Percentiles rank a stretch among this genome's conserved stretches.
These are phyloP conservation scores for Leptinotarsa tumamoca DNA, from an alignment of 2,888 invertebrate species.

Conservation along the genomic window DNA sequence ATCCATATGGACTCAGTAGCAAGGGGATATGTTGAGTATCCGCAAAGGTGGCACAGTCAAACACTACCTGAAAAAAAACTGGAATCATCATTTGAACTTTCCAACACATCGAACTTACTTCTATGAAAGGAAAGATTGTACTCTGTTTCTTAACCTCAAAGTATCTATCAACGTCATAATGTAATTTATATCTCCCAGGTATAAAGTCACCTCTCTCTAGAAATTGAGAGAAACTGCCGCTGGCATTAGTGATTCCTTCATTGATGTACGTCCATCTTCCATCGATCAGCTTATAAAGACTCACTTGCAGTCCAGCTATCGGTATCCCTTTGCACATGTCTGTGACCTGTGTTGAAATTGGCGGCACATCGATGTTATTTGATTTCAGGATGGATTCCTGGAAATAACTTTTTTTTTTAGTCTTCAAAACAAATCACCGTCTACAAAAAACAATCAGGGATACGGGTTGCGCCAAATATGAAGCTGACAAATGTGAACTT, in stretches of 20 bases:
- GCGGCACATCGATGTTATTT: conserved; percentile 62
- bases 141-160: conserved; percentile 72
- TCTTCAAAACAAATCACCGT: too few species aligned
- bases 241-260: conserved; percentile 72
- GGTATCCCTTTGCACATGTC: conserved; percentile 80
- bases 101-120: conserved; percentile 67
- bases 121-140: conserved; percentile 82
- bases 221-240: conserved; percentile 77
- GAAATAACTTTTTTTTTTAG: neutral
- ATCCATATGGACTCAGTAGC: conserved; percentile 80
- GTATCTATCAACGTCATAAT: conserved; percentile 80
- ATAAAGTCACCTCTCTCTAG: conserved; percentile 72
- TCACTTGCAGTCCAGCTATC: conserved; percentile 75
- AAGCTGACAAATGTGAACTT: too few species aligned
- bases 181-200: conserved; percentile 79
- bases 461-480: too few species aligned
- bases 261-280: conserved; percentile 78
- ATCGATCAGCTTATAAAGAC: conserved; percentile 75
- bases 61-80: conserved; percentile 72
- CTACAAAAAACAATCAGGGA: too few species aligned
- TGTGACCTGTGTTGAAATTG: conserved; percentile 81
- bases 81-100: neutral
- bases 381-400: conserved; percentile 27
- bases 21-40: conserved; percentile 83
- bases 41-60: conserved; percentile 73